phyloP scores from a whole-genome alignment of 2,888 invertebrate species.

The Hesperia comma region DNA sequence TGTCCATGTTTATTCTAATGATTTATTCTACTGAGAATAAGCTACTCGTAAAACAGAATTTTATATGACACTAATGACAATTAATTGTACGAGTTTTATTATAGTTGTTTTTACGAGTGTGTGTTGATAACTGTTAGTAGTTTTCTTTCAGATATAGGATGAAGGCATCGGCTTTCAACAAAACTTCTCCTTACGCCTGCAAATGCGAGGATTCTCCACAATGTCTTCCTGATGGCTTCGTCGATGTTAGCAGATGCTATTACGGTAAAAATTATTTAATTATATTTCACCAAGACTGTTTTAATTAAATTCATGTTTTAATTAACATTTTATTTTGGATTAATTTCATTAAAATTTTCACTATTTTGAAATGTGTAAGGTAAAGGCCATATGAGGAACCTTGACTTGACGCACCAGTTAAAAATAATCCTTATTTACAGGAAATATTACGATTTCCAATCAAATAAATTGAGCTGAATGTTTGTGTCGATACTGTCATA shows the following conservation, averaged over 20 bases:
- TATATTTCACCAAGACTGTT: background rate
- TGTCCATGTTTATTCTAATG: too few relatives aligned
- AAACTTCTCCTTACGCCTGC: constrained; percentile 82
- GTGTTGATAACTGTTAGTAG: background rate
- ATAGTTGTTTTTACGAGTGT: background rate
- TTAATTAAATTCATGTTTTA: too few relatives aligned
- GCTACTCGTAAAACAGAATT: too few relatives aligned
- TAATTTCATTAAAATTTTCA: too few relatives aligned
- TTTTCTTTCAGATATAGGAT: constrained; percentile 56
- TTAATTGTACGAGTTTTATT: too few relatives aligned
- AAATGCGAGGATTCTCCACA: constrained; percentile 78
- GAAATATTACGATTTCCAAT: constrained; percentile 1
- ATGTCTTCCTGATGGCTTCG: constrained; percentile 86
- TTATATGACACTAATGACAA: too few relatives aligned
- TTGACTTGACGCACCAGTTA: background rate
- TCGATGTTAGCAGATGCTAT: constrained; percentile 89
- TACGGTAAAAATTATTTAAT: constrained; percentile 82
- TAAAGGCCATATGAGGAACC: background rate
- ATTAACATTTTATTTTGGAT: too few relatives aligned
- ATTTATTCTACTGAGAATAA: too few relatives aligned
- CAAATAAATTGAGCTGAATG: background rate
- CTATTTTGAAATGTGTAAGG: background rate
- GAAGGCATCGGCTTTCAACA: constrained; percentile 62
- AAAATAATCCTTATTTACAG: constrained; percentile 1
- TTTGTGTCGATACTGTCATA: background rate